Conservation (phyloP, 1,140 invertebrate genomes). For the Orchestia grillus region DNA sequence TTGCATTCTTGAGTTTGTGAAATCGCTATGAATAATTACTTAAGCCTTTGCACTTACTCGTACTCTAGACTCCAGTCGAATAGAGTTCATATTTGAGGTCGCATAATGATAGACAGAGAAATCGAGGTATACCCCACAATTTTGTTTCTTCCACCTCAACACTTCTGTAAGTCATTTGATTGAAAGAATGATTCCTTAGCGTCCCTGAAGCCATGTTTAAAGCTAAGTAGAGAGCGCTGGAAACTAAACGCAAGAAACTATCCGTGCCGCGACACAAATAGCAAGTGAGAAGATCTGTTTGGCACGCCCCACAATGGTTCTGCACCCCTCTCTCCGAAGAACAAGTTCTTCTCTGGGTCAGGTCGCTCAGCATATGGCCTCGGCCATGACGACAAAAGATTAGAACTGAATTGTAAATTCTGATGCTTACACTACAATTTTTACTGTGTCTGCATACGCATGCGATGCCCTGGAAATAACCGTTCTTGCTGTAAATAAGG, state of each 20-base stretch:
- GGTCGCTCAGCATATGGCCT: background rate
- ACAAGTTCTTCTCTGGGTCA: background rate
- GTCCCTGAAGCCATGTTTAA: background rate
- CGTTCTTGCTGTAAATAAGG: background rate
- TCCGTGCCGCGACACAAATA: background rate
- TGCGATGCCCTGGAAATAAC: background rate
- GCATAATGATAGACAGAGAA: background rate
- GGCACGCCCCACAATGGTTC: background rate
- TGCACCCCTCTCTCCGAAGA: background rate
- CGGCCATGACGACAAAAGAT: background rate
- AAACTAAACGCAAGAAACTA: background rate
- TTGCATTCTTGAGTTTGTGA: no score
- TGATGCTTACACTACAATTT: background rate
- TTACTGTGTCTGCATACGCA: background rate
- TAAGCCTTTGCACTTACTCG: background rate
- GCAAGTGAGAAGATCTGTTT: background rate
- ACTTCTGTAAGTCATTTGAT: background rate
- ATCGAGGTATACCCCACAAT: background rate
- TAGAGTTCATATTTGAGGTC: background rate
- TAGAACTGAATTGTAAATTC: background rate
- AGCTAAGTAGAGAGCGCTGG: background rate
- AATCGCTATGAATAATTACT: no score
- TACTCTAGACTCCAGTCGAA: background rate
- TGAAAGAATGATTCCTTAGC: background rate
- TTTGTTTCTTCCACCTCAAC: background rate